A percentile compares a stretch with the other conserved stretches of the same genome.
phyloP scores from a whole-genome alignment of 2,888 invertebrate species.

The Iselma pallidipennis region DNA sequence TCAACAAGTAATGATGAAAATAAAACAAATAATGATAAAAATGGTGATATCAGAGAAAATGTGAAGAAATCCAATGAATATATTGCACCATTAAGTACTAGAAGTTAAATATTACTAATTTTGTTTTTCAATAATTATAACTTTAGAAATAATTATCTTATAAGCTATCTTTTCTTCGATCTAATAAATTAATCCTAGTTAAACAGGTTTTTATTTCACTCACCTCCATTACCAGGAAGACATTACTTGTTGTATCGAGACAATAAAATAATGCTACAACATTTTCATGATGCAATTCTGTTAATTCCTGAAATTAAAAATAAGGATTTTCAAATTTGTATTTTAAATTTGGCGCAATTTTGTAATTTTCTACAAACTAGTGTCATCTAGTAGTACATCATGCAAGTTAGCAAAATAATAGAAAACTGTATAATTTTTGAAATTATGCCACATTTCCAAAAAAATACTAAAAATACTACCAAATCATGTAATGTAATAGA shows the following conservation, averaged over 20 bases:
- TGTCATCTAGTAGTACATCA: background rate
- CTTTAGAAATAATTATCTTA: constrained; percentile 6
- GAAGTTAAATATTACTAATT: background rate
- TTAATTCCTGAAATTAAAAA: constrained; percentile 74
- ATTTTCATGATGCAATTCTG: constrained; percentile 97
- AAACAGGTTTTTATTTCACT: too few relatives aligned
- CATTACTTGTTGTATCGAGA: constrained; percentile 93
- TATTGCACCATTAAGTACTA: too few relatives aligned
- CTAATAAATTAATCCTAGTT: too few relatives aligned
- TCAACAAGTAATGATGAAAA: background rate
- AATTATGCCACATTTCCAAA: too few relatives aligned
- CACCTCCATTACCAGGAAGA: constrained; percentile 98
- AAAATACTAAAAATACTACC: too few relatives aligned
- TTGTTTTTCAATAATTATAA: constrained; percentile 4
- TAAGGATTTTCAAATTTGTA: constrained; percentile 4
- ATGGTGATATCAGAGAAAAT: constrained; percentile 7
- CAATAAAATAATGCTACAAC: constrained; percentile 97
- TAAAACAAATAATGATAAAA: background rate
- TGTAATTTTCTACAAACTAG: too few relatives aligned
- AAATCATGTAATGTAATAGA: background rate
- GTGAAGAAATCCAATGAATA: background rate
- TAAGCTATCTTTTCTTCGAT: background rate
- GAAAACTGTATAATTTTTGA: background rate
- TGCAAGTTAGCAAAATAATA: background rate
- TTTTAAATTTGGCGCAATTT: background rate